Evolutionary conservation across 2,113 vertebrate genomes (phyloP).

Genomic region (Macquaria australasica): DNA sequence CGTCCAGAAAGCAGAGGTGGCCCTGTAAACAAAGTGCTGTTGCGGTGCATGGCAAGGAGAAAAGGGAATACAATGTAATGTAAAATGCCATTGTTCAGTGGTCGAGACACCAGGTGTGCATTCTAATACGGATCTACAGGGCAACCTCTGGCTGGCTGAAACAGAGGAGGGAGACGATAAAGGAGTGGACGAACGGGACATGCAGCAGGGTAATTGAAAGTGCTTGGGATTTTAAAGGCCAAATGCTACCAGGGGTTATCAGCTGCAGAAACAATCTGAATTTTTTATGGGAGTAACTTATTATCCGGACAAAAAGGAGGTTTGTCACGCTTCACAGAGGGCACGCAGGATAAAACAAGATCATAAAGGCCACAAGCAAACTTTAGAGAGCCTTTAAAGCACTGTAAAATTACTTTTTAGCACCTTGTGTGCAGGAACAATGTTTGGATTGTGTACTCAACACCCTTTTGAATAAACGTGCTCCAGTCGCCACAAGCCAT

Average conservation of each 20-base stretch:
- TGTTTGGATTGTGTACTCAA: slow-evolving; percentile 36
- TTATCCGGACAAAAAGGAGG: slow-evolving; percentile 71
- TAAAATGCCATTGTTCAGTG: slow-evolving; percentile 76
- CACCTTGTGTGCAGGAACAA: slow-evolving; percentile 24
- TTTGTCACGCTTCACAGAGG: slow-evolving; percentile 53
- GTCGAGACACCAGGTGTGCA: slow-evolving; percentile 71
- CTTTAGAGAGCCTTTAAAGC: slow-evolving; percentile 65
- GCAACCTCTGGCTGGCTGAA: slow-evolving; percentile 73
- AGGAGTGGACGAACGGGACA: slow-evolving; percentile 68
- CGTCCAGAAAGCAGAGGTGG: slow-evolving; percentile 64
- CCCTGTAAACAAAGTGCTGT: slow-evolving; percentile 78
- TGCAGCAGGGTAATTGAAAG: slow-evolving; percentile 76
- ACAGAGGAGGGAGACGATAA: slow-evolving; percentile 74
- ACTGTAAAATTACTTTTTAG: slow-evolving; percentile 64
- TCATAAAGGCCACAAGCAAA: slow-evolving; percentile 71
- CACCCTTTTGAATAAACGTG: slow-evolving; percentile 50
- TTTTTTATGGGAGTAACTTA: slow-evolving; percentile 77
- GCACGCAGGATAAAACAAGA: slow-evolving; percentile 61
- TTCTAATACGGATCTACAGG: slow-evolving; percentile 76
- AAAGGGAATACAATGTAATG: slow-evolving; percentile 75
- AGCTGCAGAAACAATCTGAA: slow-evolving; percentile 76
- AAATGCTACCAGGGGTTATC: slow-evolving; percentile 79
- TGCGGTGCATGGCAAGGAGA: slow-evolving; percentile 69
- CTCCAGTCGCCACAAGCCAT: slow-evolving; percentile 38
- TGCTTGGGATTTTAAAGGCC: slow-evolving; percentile 80